Conservation (phyloP, 2,113 vertebrate genomes). For the Calidris pygmaea region DNA sequence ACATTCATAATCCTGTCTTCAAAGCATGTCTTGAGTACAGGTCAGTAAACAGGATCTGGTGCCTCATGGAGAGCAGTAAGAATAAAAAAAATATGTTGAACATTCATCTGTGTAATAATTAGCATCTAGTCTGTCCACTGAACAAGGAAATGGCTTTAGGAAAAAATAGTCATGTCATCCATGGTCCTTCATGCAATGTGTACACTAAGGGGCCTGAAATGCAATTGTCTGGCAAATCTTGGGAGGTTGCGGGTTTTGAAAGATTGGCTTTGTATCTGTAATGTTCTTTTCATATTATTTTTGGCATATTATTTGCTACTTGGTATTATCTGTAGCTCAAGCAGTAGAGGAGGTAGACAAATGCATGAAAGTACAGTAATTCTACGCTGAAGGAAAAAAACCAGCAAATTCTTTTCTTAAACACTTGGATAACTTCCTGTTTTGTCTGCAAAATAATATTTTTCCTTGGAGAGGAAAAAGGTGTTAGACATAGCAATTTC, state of each 20-base stretch:
- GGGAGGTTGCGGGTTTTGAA: background rate
- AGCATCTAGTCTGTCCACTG: background rate
- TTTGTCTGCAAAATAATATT: background rate
- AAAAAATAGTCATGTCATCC: background rate
- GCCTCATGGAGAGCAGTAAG: background rate
- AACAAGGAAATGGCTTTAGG: background rate
- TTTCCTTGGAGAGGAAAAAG: slow-evolving; percentile 15
- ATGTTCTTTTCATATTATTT: slow-evolving; percentile 14
- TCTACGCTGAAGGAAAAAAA: background rate
- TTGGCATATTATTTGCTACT: background rate
- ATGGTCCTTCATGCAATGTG: background rate
- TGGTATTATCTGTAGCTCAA: background rate
- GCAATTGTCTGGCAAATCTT: background rate
- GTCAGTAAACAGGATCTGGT: background rate
- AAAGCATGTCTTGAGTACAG: background rate
- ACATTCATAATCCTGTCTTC: background rate
- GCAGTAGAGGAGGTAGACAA: background rate
- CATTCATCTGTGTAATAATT: background rate
- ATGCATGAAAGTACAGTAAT: slow-evolving; percentile 6
- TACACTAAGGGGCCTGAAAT: background rate
- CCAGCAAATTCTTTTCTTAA: background rate
- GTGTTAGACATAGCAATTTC: slow-evolving; percentile 42
- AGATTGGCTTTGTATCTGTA: slow-evolving; percentile 10
- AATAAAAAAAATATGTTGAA: background rate
- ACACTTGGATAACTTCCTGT: background rate